Percentiles rank a stretch among this genome's conserved stretches.
These are phyloP conservation scores for Xyrichtys novacula DNA, from an alignment of 2,797 vertebrate genomes.

Conservation along the genomic window DNA sequence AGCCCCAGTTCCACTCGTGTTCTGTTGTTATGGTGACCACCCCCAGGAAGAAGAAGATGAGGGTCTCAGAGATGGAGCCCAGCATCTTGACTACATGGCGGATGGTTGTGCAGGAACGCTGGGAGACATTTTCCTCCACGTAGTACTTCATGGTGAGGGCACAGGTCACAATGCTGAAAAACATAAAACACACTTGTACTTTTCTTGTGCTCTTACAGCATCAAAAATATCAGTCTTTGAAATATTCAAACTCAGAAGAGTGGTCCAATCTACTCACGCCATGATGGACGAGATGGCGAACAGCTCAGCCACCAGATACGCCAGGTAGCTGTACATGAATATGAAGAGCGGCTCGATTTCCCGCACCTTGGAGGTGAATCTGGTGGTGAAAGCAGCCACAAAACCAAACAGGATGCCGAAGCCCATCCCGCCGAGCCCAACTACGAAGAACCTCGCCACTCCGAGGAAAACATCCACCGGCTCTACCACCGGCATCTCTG, in stretches of 20 bases:
- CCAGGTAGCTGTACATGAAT: slow-evolving; percentile 97
- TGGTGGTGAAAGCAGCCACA: slow-evolving; percentile 94
- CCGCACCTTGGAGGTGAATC: slow-evolving; percentile 93
- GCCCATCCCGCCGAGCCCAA: slow-evolving; percentile 92
- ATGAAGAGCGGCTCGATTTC: slow-evolving; percentile 98
- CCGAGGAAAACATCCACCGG: slow-evolving; percentile 92
- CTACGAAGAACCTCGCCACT: slow-evolving; percentile 92
- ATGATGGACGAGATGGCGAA: slow-evolving; percentile 96
- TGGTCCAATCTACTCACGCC: slow-evolving; percentile 89
- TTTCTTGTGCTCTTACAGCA: background rate
- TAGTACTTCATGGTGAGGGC: slow-evolving; percentile 99
- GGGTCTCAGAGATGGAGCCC: slow-evolving; percentile 94
- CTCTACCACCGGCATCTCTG: slow-evolving; percentile 91
- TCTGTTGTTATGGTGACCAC: slow-evolving; percentile 95
- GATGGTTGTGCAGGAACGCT: slow-evolving; percentile 96
- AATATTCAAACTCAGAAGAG: background rate
- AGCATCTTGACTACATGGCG: slow-evolving; percentile 97
- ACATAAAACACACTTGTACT: slow-evolving; percentile 1
- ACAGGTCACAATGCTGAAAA: slow-evolving; percentile 91
- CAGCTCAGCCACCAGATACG: slow-evolving; percentile 96
- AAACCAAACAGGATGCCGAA: slow-evolving; percentile 95
- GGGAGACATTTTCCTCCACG: slow-evolving; percentile 97
- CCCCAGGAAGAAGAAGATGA: slow-evolving; percentile 99
- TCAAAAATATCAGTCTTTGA: background rate
- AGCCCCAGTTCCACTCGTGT: slow-evolving; percentile 98